Conservation (phyloP, 2,888 invertebrate species). For the Drepana falcataria region DNA sequence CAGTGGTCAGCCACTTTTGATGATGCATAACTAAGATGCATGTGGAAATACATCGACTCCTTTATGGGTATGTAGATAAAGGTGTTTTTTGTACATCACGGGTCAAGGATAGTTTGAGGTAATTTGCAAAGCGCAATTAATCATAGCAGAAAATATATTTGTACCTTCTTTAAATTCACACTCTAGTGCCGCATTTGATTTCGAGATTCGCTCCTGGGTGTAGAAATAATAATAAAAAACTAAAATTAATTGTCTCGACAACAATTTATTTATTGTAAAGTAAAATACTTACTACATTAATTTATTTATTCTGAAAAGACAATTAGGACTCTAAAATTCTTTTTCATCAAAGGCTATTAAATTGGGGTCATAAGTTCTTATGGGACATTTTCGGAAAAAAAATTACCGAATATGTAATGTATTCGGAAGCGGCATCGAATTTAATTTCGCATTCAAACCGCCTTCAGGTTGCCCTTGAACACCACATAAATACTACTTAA, state of each 20-base stretch:
- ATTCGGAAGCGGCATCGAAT: conserved; percentile 20
- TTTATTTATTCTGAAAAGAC: too few species aligned
- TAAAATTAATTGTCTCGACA: too few species aligned
- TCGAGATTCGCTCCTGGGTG: conserved; percentile 65
- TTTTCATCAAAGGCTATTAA: too few species aligned
- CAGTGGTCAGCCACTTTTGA: conserved; percentile 64
- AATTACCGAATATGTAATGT: conserved; percentile 4
- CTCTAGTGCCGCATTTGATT: conserved; percentile 58
- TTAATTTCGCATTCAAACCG: conserved; percentile 36
- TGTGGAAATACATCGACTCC: not conserved
- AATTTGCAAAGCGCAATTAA: conserved; percentile 73
- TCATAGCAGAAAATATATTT: conserved; percentile 48
- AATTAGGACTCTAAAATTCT: too few species aligned
- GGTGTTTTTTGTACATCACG: conserved; percentile 23
- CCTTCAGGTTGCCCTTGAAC: conserved; percentile 60
- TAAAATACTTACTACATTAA: too few species aligned
- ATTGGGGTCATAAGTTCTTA: too few species aligned
- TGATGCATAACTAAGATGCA: conserved; percentile 29
- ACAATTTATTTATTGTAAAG: not conserved
- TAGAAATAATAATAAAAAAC: too few species aligned
- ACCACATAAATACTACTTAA: conserved; percentile 77
- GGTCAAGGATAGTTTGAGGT: conserved; percentile 47
- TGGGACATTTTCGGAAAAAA: too few species aligned
- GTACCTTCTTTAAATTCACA: too few species aligned
- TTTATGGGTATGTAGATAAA: not conserved